A percentile compares a stretch with the other conserved stretches of the same genome.
Evolutionary conservation across 92 coral and sea anemone species (phyloP).

Genomic region (Ricordea florida): DNA sequence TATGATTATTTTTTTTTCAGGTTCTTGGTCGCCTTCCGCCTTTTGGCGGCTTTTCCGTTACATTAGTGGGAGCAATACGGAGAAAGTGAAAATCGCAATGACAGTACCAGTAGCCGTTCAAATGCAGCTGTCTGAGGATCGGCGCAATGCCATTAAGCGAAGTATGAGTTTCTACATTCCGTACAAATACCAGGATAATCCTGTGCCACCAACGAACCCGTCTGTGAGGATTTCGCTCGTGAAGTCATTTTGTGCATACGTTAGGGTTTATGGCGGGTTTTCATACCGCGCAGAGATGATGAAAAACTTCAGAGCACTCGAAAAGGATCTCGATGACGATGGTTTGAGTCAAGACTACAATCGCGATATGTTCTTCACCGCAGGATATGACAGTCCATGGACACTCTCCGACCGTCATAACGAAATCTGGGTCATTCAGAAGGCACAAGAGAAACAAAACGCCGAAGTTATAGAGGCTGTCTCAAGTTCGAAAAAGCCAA

Average conservation of each 20-base stretch:
- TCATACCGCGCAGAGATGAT: slow-evolving; percentile 21
- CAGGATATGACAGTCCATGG: slow-evolving; percentile 69
- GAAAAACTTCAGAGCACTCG: slow-evolving; percentile 49
- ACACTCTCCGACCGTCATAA: slow-evolving; percentile 49
- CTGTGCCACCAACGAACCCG: slow-evolving; percentile 21
- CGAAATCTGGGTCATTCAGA: slow-evolving; percentile 71
- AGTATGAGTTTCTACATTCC: slow-evolving; percentile 83
- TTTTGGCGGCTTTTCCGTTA: slow-evolving; percentile 73
- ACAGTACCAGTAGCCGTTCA: slow-evolving; percentile 78
- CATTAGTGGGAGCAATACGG: slow-evolving; percentile 60
- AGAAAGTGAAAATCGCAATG: slow-evolving; percentile 62
- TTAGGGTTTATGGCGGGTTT: slow-evolving; percentile 53
- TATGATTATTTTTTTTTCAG: no score
- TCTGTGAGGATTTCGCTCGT: slow-evolving; percentile 39
- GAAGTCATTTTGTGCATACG: slow-evolving; percentile 68
- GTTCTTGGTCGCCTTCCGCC: no score
- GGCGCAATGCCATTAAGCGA: slow-evolving; percentile 48
- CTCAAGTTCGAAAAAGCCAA: no score
- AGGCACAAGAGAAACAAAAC: no score
- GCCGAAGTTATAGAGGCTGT: no score
- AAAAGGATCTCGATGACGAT: no score
- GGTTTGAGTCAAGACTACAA: slow-evolving; percentile 48
- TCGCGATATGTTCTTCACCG: slow-evolving; percentile 45
- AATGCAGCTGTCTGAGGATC: slow-evolving; percentile 57
- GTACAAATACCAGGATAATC: slow-evolving; percentile 63